A percentile compares a stretch with the other conserved stretches of the same genome.
These are phyloP conservation scores for Mythimna impura DNA, from an alignment of 2,888 invertebrate species.

Conservation along the genomic window DNA sequence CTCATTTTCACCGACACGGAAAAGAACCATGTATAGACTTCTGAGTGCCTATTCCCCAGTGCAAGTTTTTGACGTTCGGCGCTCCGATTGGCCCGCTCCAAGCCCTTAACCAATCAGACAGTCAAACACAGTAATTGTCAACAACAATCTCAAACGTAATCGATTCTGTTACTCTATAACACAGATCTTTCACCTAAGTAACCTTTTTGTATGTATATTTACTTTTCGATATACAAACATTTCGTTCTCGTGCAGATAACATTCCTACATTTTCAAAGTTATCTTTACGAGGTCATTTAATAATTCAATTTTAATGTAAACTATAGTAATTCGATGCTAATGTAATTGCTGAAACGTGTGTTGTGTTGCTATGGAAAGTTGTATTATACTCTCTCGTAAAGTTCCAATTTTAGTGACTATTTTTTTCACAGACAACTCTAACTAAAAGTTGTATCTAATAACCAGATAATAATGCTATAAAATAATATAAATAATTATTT, in stretches of 20 bases:
- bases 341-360: conserved; percentile 1
- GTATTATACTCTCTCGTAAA: not conserved
- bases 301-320: conserved; percentile 23
- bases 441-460: too few species aligned
- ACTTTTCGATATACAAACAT: conserved; percentile 13
- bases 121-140: too few species aligned
- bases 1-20: conserved; percentile 1
- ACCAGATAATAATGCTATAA: too few species aligned
- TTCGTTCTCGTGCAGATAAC: conserved; percentile 23
- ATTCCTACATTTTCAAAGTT: conserved; percentile 41
- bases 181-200: conserved; percentile 17
- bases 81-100: too few species aligned
- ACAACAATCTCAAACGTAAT: not conserved
- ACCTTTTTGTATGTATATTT: conserved; percentile 20
- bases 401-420: too few species aligned
- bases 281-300: conserved; percentile 29
- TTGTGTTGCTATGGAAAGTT: conserved; percentile 4
- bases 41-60: too few species aligned
- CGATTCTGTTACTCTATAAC: not conserved
- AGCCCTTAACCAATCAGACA: too few species aligned
- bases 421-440: too few species aligned
- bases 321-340: conserved; percentile 1
- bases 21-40: not conserved
- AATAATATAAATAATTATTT: too few species aligned
- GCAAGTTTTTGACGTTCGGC: too few species aligned